These are phyloP conservation scores for Entosphenus tridentatus DNA, from an alignment of 2,113 vertebrate species.

Conservation along the genomic window DNA sequence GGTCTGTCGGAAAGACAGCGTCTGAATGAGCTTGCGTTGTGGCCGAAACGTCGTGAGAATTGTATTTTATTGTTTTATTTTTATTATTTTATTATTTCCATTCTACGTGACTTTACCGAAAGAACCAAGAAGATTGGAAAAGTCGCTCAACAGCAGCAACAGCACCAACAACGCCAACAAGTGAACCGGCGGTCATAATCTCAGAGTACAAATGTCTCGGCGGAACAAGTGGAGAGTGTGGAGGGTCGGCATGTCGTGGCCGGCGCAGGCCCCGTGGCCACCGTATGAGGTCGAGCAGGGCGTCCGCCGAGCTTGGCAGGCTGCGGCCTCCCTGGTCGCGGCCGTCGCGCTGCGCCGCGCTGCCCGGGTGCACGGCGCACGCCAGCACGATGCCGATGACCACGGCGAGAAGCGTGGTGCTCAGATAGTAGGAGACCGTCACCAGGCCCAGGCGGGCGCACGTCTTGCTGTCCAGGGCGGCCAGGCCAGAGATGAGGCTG, in stretches of 20 bases:
- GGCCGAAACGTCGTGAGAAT: no score
- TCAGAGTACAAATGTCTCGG: background rate
- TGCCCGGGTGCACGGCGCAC: constrained; percentile 74
- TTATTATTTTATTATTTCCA: no score
- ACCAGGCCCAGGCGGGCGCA: constrained; percentile 83
- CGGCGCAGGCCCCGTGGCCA: constrained; percentile 18
- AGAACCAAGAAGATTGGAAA: no score
- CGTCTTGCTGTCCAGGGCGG: constrained; percentile 80
- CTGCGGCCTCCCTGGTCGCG: constrained; percentile 56
- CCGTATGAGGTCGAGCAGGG: constrained; percentile 81
- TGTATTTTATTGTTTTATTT: no score
- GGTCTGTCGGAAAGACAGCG: no score
- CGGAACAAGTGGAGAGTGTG: background rate
- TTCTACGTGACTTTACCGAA: no score
- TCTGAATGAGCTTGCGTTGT: no score
- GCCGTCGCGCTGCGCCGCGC: constrained; percentile 69
- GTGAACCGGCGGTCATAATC: background rate
- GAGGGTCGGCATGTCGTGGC: background rate
- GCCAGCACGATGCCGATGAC: constrained; percentile 90
- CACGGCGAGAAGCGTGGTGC: constrained; percentile 91
- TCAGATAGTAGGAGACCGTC: constrained; percentile 87
- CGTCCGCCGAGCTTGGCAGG: constrained; percentile 83
- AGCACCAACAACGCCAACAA: background rate
- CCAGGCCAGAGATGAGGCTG: constrained; percentile 85
- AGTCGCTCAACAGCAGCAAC: background rate